Percentiles rank a stretch among this genome's conserved stretches.
phyloP scores from a whole-genome alignment of 2,797 vertebrate genomes.

The Tadarida brasiliensis region DNA sequence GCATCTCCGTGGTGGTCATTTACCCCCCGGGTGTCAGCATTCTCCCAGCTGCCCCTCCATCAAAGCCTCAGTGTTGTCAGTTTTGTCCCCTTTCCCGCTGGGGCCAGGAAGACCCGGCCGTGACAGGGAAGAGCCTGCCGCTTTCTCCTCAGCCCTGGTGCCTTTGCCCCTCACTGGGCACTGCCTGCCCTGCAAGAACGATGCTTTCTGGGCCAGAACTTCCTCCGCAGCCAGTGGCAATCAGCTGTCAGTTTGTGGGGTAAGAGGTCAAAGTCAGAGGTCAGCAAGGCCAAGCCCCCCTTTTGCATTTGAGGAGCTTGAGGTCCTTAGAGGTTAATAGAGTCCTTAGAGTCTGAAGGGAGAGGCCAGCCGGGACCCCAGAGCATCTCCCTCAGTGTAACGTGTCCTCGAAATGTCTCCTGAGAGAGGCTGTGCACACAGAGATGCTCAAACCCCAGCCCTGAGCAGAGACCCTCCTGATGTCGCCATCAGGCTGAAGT shows the following conservation, averaged over 20 bases:
- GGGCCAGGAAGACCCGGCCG: not conserved
- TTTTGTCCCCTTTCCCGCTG: not conserved
- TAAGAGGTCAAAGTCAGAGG: not conserved
- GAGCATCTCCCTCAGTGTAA: not conserved
- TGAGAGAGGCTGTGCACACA: not conserved
- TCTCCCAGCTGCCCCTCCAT: not conserved
- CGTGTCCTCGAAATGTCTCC: not conserved
- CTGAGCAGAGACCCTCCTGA: fast-evolving
- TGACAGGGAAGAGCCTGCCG: not conserved
- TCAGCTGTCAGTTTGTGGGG: too few relatives aligned
- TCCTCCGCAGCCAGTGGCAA: not conserved
- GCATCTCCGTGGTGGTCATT: not conserved
- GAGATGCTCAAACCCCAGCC: not conserved
- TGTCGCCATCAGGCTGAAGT: not conserved
- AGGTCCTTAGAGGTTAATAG: not conserved
- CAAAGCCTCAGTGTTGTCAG: not conserved
- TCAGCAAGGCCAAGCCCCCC: not conserved
- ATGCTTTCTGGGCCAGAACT: not conserved
- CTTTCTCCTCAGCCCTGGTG: not conserved
- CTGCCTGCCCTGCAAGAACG: not conserved
- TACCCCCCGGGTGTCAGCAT: fast-evolving
- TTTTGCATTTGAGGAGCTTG: not conserved
- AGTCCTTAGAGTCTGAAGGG: too few relatives aligned
- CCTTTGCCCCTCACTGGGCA: not conserved
- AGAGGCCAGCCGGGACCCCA: not conserved